Conservation (phyloP, 2,888 invertebrate species). For the Tenthredo notha region DNA sequence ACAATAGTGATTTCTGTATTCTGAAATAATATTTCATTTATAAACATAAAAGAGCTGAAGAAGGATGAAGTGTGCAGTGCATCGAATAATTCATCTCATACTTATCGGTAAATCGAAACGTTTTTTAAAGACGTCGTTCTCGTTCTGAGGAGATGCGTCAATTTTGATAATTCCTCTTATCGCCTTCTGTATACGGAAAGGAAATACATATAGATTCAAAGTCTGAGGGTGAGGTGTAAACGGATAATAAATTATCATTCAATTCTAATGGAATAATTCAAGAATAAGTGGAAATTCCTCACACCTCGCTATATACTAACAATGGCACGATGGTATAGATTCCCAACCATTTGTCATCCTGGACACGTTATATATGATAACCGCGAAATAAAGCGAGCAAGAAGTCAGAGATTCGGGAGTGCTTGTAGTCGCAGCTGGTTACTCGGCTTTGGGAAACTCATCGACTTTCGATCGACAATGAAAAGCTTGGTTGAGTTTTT, state of each 20-base stretch:
- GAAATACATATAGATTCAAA: not conserved
- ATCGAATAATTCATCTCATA: slow-evolving; percentile 6
- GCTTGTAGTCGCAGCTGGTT: slow-evolving; percentile 12
- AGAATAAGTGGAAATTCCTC: not conserved
- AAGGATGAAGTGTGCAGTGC: not conserved
- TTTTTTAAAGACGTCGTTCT: not conserved
- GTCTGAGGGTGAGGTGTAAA: not conserved
- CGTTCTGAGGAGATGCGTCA: not conserved
- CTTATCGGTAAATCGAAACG: not conserved
- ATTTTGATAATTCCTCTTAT: not conserved
- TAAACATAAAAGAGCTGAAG: not conserved
- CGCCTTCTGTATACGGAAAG: not conserved
- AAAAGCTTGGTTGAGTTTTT: not conserved
- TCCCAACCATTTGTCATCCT: slow-evolving; percentile 31
- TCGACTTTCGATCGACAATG: slow-evolving; percentile 18
- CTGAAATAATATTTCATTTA: slow-evolving; percentile 14
- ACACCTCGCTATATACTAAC: not conserved
- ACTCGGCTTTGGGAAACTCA: slow-evolving; percentile 12
- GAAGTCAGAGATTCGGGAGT: slow-evolving; percentile 19
- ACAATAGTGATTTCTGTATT: slow-evolving; percentile 4
- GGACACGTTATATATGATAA: slow-evolving; percentile 28
- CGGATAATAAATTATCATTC: slow-evolving; percentile 5
- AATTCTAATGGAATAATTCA: slow-evolving; percentile 6
- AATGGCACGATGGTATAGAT: not conserved
- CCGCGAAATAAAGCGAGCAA: slow-evolving; percentile 30